Evolutionary conservation across 2,113 vertebrate genomes (phyloP).

Genomic region (Ursus arctos): DNA sequence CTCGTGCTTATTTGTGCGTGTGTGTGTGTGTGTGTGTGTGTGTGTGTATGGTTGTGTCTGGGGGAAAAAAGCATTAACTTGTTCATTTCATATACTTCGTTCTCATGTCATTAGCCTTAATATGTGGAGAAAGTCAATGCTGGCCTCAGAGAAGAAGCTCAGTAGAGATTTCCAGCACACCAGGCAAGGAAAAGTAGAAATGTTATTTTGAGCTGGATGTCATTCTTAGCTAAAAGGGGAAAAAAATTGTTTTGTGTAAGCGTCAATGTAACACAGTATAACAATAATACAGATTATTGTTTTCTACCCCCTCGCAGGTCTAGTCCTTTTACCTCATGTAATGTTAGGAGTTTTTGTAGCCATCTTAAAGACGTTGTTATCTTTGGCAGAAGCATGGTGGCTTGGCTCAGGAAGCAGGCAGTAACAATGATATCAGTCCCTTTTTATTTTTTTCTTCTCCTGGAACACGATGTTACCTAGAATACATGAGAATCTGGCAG

Average conservation of each 20-base stretch:
- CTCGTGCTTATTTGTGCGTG: neutral
- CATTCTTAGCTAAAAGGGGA: slow-evolving; percentile 56
- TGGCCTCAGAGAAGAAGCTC: neutral
- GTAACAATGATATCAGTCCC: slow-evolving; percentile 83
- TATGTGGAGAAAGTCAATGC: slow-evolving; percentile 12
- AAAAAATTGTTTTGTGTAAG: slow-evolving; percentile 64
- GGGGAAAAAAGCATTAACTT: neutral
- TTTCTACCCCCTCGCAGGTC: slow-evolving; percentile 55
- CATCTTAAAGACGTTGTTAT: slow-evolving; percentile 77
- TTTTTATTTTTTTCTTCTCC: slow-evolving; percentile 71
- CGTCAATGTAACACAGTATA: slow-evolving; percentile 45
- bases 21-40: neutral
- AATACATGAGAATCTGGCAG: slow-evolving; percentile 85
- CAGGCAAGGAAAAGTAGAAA: slow-evolving; percentile 54
- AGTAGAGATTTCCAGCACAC: slow-evolving; percentile 26
- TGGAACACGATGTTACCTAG: slow-evolving; percentile 81
- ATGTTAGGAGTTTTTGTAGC: slow-evolving; percentile 72
- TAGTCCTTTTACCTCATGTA: slow-evolving; percentile 52
- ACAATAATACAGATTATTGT: slow-evolving; percentile 67
- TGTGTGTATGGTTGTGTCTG: neutral
- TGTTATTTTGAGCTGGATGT: slow-evolving; percentile 64
- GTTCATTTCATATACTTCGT: neutral
- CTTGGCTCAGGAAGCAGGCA: slow-evolving; percentile 80
- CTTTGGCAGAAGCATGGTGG: slow-evolving; percentile 82
- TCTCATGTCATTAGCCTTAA: slow-evolving; percentile 10